These are phyloP conservation scores for Charina bottae DNA, from an alignment of 2,113 vertebrate species.

Conservation along the genomic window DNA sequence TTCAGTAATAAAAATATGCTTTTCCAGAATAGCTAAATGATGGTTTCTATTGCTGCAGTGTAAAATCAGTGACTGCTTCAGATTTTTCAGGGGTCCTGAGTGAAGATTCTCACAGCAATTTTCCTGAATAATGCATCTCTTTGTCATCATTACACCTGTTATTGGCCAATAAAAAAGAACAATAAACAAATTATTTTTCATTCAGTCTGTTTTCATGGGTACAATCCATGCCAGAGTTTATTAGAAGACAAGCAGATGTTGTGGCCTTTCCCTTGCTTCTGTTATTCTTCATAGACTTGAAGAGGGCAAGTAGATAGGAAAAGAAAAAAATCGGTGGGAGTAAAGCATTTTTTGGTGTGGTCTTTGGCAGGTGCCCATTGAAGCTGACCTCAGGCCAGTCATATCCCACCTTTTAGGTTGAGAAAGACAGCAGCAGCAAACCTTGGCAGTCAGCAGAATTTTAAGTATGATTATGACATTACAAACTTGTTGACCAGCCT, in stretches of 20 bases:
- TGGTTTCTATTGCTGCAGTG: not conserved
- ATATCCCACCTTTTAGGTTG: no score
- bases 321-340: not conserved
- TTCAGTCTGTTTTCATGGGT: not conserved
- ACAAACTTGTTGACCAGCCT: not conserved
- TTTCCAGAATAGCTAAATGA: not conserved
- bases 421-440: no score
- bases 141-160: not conserved
- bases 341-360: not conserved
- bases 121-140: not conserved
- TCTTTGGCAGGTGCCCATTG: not conserved
- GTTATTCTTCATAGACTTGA: not conserved
- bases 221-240: not conserved
- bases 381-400: not conserved
- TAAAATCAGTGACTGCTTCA: not conserved
- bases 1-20: not conserved
- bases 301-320: not conserved
- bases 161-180: not conserved
- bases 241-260: not conserved
- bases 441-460: not conserved
- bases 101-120: not conserved
- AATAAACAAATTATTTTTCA: not conserved
- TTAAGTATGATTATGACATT: not conserved
- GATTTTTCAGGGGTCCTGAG: not conserved
- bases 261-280: not conserved